phyloP scores from a whole-genome alignment of 2,113 vertebrate species.

The Illadopsis cleaveri region DNA sequence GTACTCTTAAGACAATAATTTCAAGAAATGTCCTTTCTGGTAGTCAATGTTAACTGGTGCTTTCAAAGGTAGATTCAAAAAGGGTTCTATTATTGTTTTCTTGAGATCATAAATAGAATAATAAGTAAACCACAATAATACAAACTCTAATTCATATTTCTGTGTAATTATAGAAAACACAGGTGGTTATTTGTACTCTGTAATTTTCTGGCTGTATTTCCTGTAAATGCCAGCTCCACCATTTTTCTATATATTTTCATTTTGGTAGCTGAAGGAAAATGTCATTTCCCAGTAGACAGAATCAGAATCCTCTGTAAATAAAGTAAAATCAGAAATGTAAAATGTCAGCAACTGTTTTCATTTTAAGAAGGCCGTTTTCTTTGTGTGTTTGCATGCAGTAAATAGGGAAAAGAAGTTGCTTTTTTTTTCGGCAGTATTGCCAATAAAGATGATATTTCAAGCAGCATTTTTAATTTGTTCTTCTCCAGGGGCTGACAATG shows the following conservation, averaged over 20 bases:
- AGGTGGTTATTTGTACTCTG: slow-evolving; percentile 9
- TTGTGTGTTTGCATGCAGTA: not conserved
- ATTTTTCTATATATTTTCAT: slow-evolving; percentile 20
- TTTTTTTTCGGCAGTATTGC: not conserved
- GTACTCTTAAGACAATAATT: not conserved
- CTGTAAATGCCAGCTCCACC: slow-evolving; percentile 6
- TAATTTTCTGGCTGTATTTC: slow-evolving; percentile 28
- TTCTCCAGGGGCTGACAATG: not conserved
- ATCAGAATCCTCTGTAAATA: slow-evolving; percentile 5
- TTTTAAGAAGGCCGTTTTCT: not conserved
- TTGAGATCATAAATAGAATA: not conserved
- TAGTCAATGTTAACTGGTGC: not conserved
- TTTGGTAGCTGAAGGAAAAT: slow-evolving; percentile 13
- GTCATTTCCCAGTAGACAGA: slow-evolving; percentile 17
- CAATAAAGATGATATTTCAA: slow-evolving; percentile 37
- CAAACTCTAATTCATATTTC: slow-evolving; percentile 17
- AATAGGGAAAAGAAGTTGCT: not conserved
- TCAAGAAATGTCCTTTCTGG: not conserved
- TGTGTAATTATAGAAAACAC: slow-evolving; percentile 9
- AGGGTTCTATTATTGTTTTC: not conserved
- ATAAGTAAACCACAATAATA: not conserved
- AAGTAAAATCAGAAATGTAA: slow-evolving; percentile 33
- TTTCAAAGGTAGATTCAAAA: not conserved
- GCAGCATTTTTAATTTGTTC: slow-evolving; percentile 48
- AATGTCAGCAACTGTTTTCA: slow-evolving; percentile 58